Percentiles rank a stretch among this genome's conserved stretches.
Evolutionary conservation across 2,113 vertebrate species (phyloP).

Genomic region (Pituophis catenifer): DNA sequence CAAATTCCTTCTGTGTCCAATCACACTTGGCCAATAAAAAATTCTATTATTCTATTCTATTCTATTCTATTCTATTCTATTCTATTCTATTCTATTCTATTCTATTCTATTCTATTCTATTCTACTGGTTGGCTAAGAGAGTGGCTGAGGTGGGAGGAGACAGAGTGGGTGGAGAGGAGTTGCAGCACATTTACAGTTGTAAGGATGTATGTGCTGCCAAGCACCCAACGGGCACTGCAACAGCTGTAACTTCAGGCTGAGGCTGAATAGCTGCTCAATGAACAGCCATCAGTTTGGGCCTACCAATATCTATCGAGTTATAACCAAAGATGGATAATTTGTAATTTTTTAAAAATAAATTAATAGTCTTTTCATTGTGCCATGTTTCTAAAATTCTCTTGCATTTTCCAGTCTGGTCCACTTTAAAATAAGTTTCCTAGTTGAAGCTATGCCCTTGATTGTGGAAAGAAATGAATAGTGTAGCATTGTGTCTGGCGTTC

Average conservation of each 20-base stretch:
- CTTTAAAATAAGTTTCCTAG: neutral
- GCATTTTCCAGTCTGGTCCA: neutral
- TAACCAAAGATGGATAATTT: neutral
- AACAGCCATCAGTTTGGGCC: neutral
- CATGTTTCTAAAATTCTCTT: neutral
- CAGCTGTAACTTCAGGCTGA: neutral
- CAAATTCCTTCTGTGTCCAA: no score
- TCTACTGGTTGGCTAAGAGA: neutral
- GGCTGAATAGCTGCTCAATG: neutral
- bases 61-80: no score
- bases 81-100: neutral
- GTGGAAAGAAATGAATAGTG: neutral
- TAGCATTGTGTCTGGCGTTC: neutral
- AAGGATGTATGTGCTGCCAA: neutral
- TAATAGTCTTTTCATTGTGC: neutral
- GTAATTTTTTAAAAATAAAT: neutral
- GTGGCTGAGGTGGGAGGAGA: neutral
- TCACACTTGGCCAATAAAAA: no score
- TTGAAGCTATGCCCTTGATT: neutral
- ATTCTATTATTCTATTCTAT: no score
- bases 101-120: no score
- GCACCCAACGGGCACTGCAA: neutral
- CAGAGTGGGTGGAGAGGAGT: neutral
- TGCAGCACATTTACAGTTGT: neutral
- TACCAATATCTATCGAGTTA: neutral